Evolutionary conservation across 2,797 vertebrate genomes (phyloP).

Genomic region (Hafferia zeledoni): DNA sequence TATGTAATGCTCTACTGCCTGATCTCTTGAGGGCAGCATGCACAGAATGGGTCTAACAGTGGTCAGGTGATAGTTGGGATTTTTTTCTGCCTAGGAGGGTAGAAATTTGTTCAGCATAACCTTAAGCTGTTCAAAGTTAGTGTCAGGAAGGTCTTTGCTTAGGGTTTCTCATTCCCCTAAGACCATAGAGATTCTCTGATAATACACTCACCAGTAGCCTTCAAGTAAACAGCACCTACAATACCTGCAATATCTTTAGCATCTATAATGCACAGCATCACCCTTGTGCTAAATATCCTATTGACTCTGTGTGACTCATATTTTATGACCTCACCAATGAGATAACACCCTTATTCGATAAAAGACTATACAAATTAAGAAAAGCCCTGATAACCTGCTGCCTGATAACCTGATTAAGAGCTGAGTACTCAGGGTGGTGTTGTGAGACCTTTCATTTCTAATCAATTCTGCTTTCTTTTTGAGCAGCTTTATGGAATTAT

Average conservation of each 20-base stretch:
- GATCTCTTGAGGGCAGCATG: neutral
- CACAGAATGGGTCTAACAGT: neutral
- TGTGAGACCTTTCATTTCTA: slow-evolving; percentile 51
- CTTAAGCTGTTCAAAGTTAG: neutral
- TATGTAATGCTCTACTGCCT: neutral
- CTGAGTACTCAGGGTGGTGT: slow-evolving; percentile 61
- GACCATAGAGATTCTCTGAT: neutral
- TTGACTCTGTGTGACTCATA: slow-evolving; percentile 58
- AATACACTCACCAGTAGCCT: neutral
- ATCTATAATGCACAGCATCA: neutral
- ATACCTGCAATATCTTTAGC: neutral
- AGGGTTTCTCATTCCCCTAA: neutral
- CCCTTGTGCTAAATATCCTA: slow-evolving; percentile 37
- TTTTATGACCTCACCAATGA: slow-evolving; percentile 49
- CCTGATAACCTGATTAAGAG: slow-evolving; percentile 57
- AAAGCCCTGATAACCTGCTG: slow-evolving; percentile 30
- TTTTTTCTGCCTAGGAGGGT: neutral
- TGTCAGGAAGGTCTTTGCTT: neutral
- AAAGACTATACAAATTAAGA: slow-evolving; percentile 34
- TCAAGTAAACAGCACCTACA: slow-evolving; percentile 3
- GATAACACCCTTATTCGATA: slow-evolving; percentile 34
- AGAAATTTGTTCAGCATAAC: neutral
- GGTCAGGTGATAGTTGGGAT: neutral
- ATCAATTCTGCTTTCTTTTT: slow-evolving; percentile 48
- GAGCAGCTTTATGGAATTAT: slow-evolving; percentile 39